phyloP scores from a whole-genome alignment of 2,888 invertebrate genomes.

The Galeruca laticollis region DNA sequence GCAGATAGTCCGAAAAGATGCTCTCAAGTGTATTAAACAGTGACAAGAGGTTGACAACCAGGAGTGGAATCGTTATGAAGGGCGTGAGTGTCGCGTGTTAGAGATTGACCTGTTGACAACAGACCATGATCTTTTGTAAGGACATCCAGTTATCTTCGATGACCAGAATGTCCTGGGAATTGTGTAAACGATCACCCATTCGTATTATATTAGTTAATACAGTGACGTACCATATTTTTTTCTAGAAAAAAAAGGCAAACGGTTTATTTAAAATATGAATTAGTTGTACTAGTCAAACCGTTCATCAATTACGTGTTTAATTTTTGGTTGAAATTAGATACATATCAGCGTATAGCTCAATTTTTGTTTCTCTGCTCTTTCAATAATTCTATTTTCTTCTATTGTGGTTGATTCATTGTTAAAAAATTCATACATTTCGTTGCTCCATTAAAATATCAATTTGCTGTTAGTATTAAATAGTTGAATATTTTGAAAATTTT shows the following conservation, averaged over 20 bases:
- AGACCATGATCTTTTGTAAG: conserved; percentile 44
- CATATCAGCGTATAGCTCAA: no score
- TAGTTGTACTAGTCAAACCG: no score
- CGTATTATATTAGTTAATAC: background rate
- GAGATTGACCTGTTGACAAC: conserved; percentile 54
- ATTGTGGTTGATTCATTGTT: no score
- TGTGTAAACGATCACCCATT: conserved; percentile 26
- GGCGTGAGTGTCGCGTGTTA: conserved; percentile 43
- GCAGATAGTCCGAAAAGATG: conserved; percentile 26
- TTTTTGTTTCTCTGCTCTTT: no score
- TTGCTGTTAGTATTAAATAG: no score
- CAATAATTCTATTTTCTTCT: no score
- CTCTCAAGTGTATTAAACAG: conserved; percentile 44
- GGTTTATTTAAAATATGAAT: no score
- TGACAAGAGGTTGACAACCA: conserved; percentile 47
- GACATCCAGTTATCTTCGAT: conserved; percentile 53
- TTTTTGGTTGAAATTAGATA: no score
- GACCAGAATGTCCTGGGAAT: conserved; percentile 53
- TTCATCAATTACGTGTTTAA: no score
- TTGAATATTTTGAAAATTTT: no score
- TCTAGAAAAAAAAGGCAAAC: background rate
- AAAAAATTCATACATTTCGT: no score
- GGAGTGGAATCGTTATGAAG: conserved; percentile 33
- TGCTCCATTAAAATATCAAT: no score
- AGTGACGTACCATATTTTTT: background rate